These are phyloP conservation scores for Aphidius gifuensis DNA, from an alignment of 1,140 invertebrate genomes.

Conservation along the genomic window DNA sequence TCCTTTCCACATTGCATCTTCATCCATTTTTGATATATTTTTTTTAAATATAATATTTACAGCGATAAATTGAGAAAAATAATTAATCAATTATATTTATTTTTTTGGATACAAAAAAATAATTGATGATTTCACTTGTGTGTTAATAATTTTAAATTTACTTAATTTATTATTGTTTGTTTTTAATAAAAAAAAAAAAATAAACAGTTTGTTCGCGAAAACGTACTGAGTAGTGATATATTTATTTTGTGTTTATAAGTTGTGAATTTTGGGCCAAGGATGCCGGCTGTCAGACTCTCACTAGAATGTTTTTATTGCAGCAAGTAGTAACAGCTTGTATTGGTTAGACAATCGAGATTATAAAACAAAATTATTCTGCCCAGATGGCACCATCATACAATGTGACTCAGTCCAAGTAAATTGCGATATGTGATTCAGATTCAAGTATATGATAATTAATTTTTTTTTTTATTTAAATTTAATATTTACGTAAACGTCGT, in stretches of 20 bases:
- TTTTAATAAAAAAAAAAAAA: not conserved
- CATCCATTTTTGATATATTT: slow-evolving; percentile 48
- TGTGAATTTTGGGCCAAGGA: slow-evolving; percentile 17
- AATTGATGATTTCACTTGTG: too few species aligned
- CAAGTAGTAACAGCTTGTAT: slow-evolving; percentile 26
- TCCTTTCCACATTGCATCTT: slow-evolving; percentile 70
- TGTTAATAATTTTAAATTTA: not conserved
- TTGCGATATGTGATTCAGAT: too few species aligned
- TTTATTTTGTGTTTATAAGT: slow-evolving; percentile 11
- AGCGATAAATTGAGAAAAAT: not conserved
- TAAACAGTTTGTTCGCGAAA: not conserved
- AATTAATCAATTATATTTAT: not conserved
- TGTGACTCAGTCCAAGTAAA: not conserved
- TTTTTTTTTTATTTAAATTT: too few species aligned
- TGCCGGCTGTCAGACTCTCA: slow-evolving; percentile 29
- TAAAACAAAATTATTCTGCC: slow-evolving; percentile 23
- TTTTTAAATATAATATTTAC: not conserved
- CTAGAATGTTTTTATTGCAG: slow-evolving; percentile 15
- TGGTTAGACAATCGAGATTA: slow-evolving; percentile 15
- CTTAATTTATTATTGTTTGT: too few species aligned
- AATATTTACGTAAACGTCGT: too few species aligned
- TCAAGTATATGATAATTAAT: too few species aligned
- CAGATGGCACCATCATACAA: slow-evolving; percentile 20
- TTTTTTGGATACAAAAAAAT: too few species aligned
- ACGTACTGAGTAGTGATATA: not conserved